These are phyloP conservation scores for Lacanobia oleracea DNA, from an alignment of 2,888 invertebrate species.

Conservation along the genomic window DNA sequence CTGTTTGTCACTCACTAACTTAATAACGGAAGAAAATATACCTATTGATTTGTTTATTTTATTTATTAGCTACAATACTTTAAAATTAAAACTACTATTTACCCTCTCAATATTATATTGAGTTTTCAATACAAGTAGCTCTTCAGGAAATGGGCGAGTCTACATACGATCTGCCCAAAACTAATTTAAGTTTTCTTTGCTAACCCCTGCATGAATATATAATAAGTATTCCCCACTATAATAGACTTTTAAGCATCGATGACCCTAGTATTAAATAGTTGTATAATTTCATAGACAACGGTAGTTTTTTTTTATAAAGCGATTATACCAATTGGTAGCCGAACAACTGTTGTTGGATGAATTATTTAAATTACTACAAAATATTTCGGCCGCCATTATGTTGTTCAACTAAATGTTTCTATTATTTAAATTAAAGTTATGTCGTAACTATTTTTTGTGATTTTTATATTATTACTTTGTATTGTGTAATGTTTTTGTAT, in stretches of 20 bases:
- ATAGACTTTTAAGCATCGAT: not conserved
- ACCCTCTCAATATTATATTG: too few species aligned
- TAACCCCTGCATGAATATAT: not conserved
- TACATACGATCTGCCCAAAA: not conserved
- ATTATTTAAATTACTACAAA: conserved; percentile 73
- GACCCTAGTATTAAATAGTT: conserved; percentile 48
- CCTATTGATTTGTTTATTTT: too few species aligned
- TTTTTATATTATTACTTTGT: conserved; percentile 9
- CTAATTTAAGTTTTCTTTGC: not conserved
- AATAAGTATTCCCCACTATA: not conserved
- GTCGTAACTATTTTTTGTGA: conserved; percentile 28
- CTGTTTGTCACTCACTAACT: not conserved
- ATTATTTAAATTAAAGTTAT: conserved; percentile 65
- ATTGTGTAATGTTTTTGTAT: conserved; percentile 4
- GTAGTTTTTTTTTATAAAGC: conserved; percentile 74
- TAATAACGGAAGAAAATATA: too few species aligned
- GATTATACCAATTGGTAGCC: conserved; percentile 69
- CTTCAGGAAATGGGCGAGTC: not conserved
- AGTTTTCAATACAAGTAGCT: not conserved
- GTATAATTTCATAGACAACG: conserved; percentile 67
- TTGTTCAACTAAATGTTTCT: conserved; percentile 66
- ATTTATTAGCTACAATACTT: too few species aligned
- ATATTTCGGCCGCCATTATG: conserved; percentile 56
- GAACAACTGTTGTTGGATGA: conserved; percentile 65
- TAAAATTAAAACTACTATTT: too few species aligned